Percentiles rank a stretch among this genome's conserved stretches.
Conservation (phyloP, 2,113 vertebrate species). For the Centropus bengalensis region DNA sequence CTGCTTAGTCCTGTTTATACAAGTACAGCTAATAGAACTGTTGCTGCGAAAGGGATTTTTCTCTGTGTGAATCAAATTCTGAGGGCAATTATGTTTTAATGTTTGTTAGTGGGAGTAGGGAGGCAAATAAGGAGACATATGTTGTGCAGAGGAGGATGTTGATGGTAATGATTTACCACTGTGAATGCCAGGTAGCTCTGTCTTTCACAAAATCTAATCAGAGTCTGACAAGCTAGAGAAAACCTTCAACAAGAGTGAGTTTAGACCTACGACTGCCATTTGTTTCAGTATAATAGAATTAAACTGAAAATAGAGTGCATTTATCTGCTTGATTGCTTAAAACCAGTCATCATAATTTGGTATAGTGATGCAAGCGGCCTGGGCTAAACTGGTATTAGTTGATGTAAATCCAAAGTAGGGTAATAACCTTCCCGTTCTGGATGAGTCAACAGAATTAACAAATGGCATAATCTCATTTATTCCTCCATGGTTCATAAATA, state of each 20-base stretch:
- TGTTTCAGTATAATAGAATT: slow-evolving; percentile 28
- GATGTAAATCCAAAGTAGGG: slow-evolving; percentile 53
- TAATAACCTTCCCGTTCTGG: slow-evolving; percentile 53
- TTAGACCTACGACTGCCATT: background rate
- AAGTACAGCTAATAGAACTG: background rate
- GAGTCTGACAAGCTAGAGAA: background rate
- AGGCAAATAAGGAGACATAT: background rate
- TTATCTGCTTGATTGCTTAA: slow-evolving; percentile 3
- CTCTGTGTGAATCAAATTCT: background rate
- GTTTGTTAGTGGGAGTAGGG: background rate
- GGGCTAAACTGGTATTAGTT: slow-evolving; percentile 5
- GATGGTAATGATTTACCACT: background rate
- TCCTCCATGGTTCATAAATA: slow-evolving; percentile 16
- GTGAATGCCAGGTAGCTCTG: background rate
- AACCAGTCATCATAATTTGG: background rate
- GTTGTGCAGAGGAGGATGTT: background rate
- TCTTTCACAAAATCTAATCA: background rate
- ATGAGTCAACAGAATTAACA: slow-evolving; percentile 67
- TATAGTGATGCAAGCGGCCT: background rate
- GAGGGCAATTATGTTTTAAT: background rate
- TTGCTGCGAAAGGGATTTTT: background rate
- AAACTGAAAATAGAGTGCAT: background rate
- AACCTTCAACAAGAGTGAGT: background rate
- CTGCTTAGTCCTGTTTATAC: background rate
- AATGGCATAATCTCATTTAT: slow-evolving; percentile 61